These are phyloP conservation scores for Lepidonotus clava DNA, from an alignment of 2,888 invertebrate genomes.

Conservation along the genomic window DNA sequence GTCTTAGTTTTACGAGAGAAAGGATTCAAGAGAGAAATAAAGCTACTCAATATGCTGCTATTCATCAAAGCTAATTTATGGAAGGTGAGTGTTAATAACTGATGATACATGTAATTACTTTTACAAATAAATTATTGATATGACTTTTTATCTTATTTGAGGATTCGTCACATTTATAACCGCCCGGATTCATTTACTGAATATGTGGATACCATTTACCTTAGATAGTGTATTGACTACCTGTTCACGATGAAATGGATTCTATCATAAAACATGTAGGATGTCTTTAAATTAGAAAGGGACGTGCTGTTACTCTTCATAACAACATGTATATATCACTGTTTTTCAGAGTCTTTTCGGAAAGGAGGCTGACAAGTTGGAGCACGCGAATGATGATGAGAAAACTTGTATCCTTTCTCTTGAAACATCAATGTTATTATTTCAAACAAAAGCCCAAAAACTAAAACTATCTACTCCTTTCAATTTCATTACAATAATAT, in stretches of 20 bases:
- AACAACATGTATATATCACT: conserved; percentile 3
- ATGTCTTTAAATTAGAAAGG: too few relatives aligned
- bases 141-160: neutral
- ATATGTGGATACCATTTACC: too few relatives aligned
- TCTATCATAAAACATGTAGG: too few relatives aligned
- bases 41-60: conserved; percentile 94
- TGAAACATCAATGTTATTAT: too few relatives aligned
- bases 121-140: neutral
- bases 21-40: conserved; percentile 96
- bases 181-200: too few relatives aligned
- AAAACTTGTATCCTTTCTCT: conserved; percentile 87
- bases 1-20: conserved; percentile 95
- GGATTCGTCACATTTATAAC: too few relatives aligned
- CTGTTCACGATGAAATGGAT: too few relatives aligned
- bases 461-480: too few relatives aligned
- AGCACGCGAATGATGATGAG: conserved; percentile 99
- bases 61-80: conserved; percentile 98
- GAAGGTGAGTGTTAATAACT: conserved; percentile 86
- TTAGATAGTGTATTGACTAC: too few relatives aligned
- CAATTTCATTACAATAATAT: too few relatives aligned
- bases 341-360: conserved; percentile 92
- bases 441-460: too few relatives aligned
- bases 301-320: too few relatives aligned
- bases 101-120: neutral
- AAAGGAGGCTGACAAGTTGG: conserved; percentile 98